phyloP scores from a whole-genome alignment of 1,140 invertebrate genomes.

The Theocolax elegans region DNA sequence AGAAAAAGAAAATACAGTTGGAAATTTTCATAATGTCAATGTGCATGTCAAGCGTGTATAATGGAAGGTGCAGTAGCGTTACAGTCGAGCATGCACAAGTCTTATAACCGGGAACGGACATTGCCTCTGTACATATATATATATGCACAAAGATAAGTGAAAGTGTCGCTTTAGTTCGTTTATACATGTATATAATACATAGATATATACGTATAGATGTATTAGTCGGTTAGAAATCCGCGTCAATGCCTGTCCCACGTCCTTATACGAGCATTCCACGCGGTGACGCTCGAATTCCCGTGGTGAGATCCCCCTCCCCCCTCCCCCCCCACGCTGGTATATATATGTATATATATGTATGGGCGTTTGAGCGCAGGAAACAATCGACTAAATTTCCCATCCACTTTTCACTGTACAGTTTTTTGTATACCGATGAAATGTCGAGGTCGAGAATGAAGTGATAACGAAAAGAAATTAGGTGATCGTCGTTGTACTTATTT shows the following conservation, averaged over 20 bases:
- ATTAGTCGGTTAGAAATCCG: constrained; percentile 19
- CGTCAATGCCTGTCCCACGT: constrained; percentile 10
- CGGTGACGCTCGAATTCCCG: constrained; percentile 14
- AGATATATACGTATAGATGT: neutral
- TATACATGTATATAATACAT: neutral
- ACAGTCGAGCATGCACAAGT: neutral
- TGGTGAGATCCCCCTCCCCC: neutral
- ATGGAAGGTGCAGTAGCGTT: neutral
- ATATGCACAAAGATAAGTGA: constrained; percentile 22
- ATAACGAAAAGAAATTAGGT: no score
- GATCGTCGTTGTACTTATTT: no score
- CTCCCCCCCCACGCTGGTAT: no score
- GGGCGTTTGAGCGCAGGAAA: no score
- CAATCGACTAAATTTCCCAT: no score
- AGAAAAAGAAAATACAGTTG: no score
- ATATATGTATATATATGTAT: no score
- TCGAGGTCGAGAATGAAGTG: no score
- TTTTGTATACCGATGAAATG: no score
- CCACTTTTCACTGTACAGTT: no score
- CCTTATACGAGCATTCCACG: constrained; percentile 29
- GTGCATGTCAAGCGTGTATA: neutral
- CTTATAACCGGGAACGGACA: constrained; percentile 4
- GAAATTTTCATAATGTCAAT: neutral
- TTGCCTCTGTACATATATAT: neutral
- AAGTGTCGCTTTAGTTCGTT: constrained; percentile 24